Evolutionary conservation across 2,888 invertebrate species (phyloP).

Genomic region (Cataglyphis livida): DNA sequence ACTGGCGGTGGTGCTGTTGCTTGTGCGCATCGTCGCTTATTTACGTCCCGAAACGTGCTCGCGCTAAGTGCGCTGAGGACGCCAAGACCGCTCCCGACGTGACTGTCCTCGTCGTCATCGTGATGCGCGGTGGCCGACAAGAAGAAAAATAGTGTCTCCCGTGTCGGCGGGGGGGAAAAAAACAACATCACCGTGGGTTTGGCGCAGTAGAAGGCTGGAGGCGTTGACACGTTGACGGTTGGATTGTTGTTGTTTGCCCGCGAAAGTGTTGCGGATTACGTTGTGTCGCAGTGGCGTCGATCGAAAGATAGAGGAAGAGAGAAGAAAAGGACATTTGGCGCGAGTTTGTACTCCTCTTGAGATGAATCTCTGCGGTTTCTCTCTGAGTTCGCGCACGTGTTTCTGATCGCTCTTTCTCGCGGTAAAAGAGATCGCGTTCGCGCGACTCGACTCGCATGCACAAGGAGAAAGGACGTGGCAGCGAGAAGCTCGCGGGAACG

Average conservation of each 20-base stretch:
- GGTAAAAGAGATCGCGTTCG: background rate
- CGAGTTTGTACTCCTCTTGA: conserved; percentile 27
- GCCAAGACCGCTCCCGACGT: conserved; percentile 34
- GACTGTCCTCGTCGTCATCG: conserved; percentile 25
- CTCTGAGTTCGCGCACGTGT: conserved; percentile 20
- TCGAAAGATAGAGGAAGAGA: background rate
- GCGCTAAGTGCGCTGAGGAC: conserved; percentile 19
- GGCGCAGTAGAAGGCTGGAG: background rate
- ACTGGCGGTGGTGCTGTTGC: conserved; percentile 71
- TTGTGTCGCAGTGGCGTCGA: conserved; percentile 33
- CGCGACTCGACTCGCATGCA: conserved; percentile 23
- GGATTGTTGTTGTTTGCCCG: conserved; percentile 15
- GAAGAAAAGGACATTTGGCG: conserved; percentile 10
- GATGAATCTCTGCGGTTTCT: conserved; percentile 55
- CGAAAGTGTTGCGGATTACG: conserved; percentile 25
- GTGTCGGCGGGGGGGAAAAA: background rate
- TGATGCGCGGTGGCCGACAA: background rate
- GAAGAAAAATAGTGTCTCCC: background rate
- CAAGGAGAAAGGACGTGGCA: conserved; percentile 24
- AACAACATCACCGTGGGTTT: too few species aligned
- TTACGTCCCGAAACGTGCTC: conserved; percentile 76
- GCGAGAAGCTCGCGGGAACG: background rate
- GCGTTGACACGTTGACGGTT: conserved; percentile 31
- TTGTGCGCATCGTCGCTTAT: conserved; percentile 67
- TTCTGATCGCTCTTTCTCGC: background rate